Conservation (phyloP, 2,113 vertebrate genomes). For the Papio anubis region DNA sequence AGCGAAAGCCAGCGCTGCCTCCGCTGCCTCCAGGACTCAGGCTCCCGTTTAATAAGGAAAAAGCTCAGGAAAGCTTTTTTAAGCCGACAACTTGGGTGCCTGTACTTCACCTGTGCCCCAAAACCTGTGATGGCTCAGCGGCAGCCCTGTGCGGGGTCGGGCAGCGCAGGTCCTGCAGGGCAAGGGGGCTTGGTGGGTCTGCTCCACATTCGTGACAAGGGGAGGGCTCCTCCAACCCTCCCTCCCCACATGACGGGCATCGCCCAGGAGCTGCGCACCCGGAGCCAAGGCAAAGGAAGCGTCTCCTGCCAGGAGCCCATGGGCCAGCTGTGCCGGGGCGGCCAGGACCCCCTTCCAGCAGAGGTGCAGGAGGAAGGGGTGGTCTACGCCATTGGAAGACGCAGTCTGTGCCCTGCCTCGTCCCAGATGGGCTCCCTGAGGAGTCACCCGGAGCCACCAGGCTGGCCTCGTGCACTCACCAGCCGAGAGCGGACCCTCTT, state of each 20-base stretch:
- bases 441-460: background rate
- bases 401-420: background rate
- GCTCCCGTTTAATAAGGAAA: background rate
- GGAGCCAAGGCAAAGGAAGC: background rate
- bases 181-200: background rate
- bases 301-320: background rate
- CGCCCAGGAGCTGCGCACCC: background rate
- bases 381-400: accelerated
- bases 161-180: background rate
- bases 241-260: background rate
- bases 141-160: background rate
- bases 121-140: background rate
- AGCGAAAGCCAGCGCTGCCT: background rate
- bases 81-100: accelerated
- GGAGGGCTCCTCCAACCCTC: background rate
- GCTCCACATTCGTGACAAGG: background rate
- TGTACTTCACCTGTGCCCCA: accelerated
- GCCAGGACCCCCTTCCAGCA: too few species aligned
- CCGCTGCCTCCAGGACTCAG: background rate
- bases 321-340: background rate
- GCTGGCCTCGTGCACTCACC: conserved; percentile 83
- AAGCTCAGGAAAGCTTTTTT: background rate
- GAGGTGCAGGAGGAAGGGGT: background rate
- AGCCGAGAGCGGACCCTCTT: conserved; percentile 95
- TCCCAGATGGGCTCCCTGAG: background rate